Base-by-base conservation (phyloP, 2,888 invertebrate species). In the Cheilosia impressa region DNA sequence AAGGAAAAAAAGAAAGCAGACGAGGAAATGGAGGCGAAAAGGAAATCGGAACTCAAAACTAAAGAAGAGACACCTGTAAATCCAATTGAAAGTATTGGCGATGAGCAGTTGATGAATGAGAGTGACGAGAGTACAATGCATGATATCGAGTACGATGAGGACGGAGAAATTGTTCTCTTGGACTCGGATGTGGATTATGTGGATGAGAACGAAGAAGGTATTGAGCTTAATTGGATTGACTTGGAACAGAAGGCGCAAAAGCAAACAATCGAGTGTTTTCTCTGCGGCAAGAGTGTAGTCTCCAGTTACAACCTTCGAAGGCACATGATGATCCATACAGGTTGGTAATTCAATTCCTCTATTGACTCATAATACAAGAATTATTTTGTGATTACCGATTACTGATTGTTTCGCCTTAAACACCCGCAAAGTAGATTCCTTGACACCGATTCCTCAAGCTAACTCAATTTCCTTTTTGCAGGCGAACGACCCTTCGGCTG, bases 301-400 rank as follows among this genome's bases (percentile, higher is more conserved):
- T 91, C 91, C 31, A 92, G 90, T 69, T 92, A 92, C 77, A 92
- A 92, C 87, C 88, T 92, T 47, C 89, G 92, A 4, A 89, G 92
- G 1, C 92, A 92, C 85, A 92, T 92, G 92, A 92, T 92, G 92
- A 92, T 92, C 81, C 92, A 92, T 76, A 92, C 92, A 83, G 92
- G 92, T 92, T 47, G 87, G 87, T 77, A 31, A 15, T 57, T 60
- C 2, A 31, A 9, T 7, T 24, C 50, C 22, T 19, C 2, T 6
- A 2, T 22, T 1, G 19, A 22, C 10, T 50, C 6, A 10, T 22
- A 38, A 13, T 38, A 38, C 38, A 38, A 38, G 13, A 38, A 38
- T 13, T 2, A 1, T 38, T 38, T 38, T 38, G 27, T 9, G 2
- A 31, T 31, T 9, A n/a, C n/a, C n/a, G n/a, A n/a, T n/a, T n/a